Evolutionary conservation across 2,797 vertebrate species (phyloP).

Genomic region (Decapterus maruadsi): DNA sequence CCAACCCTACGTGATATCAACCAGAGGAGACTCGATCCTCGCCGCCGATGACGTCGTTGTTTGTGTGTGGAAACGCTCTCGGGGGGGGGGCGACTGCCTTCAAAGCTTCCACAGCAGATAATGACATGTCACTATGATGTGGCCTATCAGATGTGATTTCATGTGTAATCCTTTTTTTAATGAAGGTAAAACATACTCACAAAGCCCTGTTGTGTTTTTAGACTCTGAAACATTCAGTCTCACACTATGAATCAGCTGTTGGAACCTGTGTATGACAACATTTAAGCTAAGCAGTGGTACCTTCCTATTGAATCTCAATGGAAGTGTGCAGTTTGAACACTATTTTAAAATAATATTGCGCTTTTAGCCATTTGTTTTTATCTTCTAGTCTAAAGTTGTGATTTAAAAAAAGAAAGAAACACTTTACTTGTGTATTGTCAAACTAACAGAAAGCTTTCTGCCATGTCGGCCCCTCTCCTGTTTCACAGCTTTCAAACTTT

Average conservation of each 20-base stretch:
- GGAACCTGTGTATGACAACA: neutral
- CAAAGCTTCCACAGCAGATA: slow-evolving; percentile 55
- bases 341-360: no score
- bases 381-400: neutral
- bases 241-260: neutral
- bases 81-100: slow-evolving; percentile 46
- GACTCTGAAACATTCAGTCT: no score
- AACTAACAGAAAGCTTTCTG: neutral
- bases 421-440: neutral
- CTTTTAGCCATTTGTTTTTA: neutral
- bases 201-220: slow-evolving; percentile 16
- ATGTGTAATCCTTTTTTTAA: slow-evolving; percentile 56
- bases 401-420: neutral
- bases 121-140: slow-evolving; percentile 56
- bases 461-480: neutral
- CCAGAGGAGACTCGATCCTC: slow-evolving; percentile 2
- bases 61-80: slow-evolving; percentile 55
- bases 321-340: neutral
- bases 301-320: neutral
- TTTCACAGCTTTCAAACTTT: neutral
- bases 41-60: slow-evolving; percentile 41
- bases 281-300: neutral
- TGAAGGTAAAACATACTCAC: slow-evolving; percentile 48
- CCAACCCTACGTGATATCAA: slow-evolving; percentile 15
- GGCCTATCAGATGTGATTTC: slow-evolving; percentile 45